Base-by-base conservation (phyloP, 2,113 vertebrate genomes). In the Atractosteus spatula region DNA sequence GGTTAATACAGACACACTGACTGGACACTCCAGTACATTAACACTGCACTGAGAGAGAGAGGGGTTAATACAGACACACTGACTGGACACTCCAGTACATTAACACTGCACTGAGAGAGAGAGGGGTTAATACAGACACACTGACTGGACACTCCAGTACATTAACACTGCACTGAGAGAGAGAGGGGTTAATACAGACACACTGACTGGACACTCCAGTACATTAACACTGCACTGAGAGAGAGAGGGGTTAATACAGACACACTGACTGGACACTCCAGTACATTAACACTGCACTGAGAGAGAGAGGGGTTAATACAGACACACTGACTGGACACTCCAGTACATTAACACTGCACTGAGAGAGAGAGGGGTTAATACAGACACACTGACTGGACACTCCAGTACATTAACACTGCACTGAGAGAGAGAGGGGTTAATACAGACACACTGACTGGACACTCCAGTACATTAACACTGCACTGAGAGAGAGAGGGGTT, bases 381-480 rank as follows among this genome's bases (percentile, higher is more conserved):
- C 72, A 74, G 66, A 68, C 71, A 75, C 70, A 74, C 43, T 16
- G 68, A 68, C 76, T 72, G 67, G 65, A 17, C 55, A 78, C 72
- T 71, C 8, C 65, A 55, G 78, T 71, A 75, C 17, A 73, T 72
- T 76, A 72, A 68, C 80, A 72, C 63, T 73, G 47, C 0, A 3
- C 74, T 73, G 76, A 2, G 17, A 72, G 72, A 82, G 67, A 29
- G 17, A 29, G 17, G 17, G 17, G 17, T 29, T 29, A 0, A 29
- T 29, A 29, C 72, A 74, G 64, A 68, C 71, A 75, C 70, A 74
- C 43, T 16, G 68, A 68, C 76, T 72, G 67, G 65, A 17, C 55
- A 78, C 72, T 71, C 8, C 65, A 55, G 78, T 71, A 75, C 17
- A 73, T 72, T 77, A 72, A 68, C 80, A 72, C 63, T 73, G 47